Percentiles rank a stretch among this genome's conserved stretches.
These are phyloP conservation scores for Macrobrachium rosenbergii DNA, from an alignment of 1,140 invertebrate genomes.

Conservation along the genomic window DNA sequence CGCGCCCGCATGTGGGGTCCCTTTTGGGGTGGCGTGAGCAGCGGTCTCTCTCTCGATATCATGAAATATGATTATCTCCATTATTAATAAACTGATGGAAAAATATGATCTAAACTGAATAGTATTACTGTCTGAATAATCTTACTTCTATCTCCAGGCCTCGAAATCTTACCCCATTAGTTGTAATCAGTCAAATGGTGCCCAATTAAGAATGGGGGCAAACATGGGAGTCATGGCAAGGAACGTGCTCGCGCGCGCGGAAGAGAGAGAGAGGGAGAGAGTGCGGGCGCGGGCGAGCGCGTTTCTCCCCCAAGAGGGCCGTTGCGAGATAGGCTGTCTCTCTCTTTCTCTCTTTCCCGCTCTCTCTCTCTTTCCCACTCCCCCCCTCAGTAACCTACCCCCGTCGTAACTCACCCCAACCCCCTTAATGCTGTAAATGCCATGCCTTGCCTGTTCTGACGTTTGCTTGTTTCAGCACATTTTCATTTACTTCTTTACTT, in stretches of 20 bases:
- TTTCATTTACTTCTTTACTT: slow-evolving; percentile 10
- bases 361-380: slow-evolving; percentile 28
- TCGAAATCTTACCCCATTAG: not conserved
- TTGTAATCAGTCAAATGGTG: not conserved
- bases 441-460: slow-evolving; percentile 46
- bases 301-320: slow-evolving; percentile 58
- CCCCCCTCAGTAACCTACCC: slow-evolving; percentile 29
- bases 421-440: slow-evolving; percentile 58
- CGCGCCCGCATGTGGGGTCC: slow-evolving; percentile 11
- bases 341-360: slow-evolving; percentile 21
- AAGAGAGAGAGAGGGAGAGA: too few species aligned
- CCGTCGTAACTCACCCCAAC: slow-evolving; percentile 36
- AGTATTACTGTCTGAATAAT: not conserved
- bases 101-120: not conserved
- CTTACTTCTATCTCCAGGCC: not conserved
- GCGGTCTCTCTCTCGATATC: slow-evolving; percentile 28
- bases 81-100: not conserved
- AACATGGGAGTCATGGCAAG: not conserved
- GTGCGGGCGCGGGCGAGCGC: not conserved
- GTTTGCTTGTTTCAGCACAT: slow-evolving; percentile 52
- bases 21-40: slow-evolving; percentile 19
- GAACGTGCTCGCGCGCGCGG: not conserved
- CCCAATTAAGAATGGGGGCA: not conserved
- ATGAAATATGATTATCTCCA: not conserved
- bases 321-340: slow-evolving; percentile 52